Percentiles rank a stretch among this genome's conserved stretches.
Evolutionary conservation across 2,797 vertebrate genomes (phyloP).

Genomic region (Oreortyx pictus): DNA sequence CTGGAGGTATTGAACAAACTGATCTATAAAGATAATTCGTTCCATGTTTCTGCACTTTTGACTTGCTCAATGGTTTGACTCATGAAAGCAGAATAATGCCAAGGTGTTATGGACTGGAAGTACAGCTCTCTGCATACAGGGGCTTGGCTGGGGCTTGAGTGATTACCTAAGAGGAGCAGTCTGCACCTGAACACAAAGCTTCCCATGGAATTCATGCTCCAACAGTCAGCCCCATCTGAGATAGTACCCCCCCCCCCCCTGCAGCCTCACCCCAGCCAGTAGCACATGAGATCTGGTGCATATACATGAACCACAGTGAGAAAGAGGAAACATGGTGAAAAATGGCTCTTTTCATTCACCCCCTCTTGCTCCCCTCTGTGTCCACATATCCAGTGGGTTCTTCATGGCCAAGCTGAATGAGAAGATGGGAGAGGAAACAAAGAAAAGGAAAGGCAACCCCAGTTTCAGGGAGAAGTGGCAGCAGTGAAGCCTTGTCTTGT

Average conservation of each 20-base stretch:
- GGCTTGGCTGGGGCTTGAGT: slow-evolving; percentile 72
- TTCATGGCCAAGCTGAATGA: background rate
- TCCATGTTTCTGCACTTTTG: slow-evolving; percentile 73
- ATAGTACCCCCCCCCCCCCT: background rate
- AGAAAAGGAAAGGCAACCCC: background rate
- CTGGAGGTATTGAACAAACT: slow-evolving; percentile 53
- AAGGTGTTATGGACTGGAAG: slow-evolving; percentile 74
- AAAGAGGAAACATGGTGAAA: background rate
- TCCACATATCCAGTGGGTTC: background rate
- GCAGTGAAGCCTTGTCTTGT: background rate
- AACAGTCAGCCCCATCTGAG: slow-evolving; percentile 35
- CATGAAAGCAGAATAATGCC: slow-evolving; percentile 74
- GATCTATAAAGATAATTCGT: slow-evolving; percentile 72
- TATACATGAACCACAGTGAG: background rate
- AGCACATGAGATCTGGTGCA: background rate
- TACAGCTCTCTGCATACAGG: slow-evolving; percentile 66
- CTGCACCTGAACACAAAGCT: slow-evolving; percentile 77
- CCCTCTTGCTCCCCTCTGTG: background rate
- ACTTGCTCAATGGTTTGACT: slow-evolving; percentile 71
- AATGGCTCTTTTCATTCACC: background rate
- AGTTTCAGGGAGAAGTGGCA: background rate
- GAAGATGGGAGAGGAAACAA: background rate
- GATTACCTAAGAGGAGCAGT: slow-evolving; percentile 77
- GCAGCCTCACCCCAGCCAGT: slow-evolving; percentile 65
- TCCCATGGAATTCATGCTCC: slow-evolving; percentile 56